phyloP scores from a whole-genome alignment of 2,113 vertebrate species.

The Antigone vipio region DNA sequence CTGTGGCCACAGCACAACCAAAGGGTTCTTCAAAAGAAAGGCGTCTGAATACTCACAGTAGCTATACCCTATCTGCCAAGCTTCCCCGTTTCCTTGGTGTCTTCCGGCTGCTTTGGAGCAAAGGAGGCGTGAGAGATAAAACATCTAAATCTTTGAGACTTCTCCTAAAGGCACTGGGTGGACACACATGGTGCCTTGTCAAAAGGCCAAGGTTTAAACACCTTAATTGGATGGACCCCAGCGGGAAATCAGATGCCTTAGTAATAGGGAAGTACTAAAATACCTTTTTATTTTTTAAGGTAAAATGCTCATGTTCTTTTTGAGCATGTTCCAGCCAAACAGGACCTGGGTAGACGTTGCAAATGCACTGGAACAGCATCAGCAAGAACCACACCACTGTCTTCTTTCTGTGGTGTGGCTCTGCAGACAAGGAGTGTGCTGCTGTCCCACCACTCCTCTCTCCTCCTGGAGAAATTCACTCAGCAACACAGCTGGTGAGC shows the following conservation, averaged over 20 bases:
- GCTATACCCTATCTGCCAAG: neutral
- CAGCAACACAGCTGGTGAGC: neutral
- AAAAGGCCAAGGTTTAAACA: neutral
- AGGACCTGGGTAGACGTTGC: neutral
- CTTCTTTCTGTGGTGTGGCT: neutral
- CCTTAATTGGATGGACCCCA: neutral
- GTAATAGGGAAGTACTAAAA: neutral
- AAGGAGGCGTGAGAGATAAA: neutral
- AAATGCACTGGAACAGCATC: neutral
- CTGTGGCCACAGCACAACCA: neutral
- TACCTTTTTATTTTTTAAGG: neutral
- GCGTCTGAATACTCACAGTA: neutral
- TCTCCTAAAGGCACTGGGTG: neutral
- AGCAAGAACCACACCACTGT: neutral
- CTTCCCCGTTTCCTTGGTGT: neutral
- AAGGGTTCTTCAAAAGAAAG: neutral
- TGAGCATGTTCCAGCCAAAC: neutral
- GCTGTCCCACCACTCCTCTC: neutral
- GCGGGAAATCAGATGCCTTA: neutral
- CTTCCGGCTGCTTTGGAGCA: neutral
- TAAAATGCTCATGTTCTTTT: neutral
- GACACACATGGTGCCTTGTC: too few relatives aligned
- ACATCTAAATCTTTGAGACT: neutral
- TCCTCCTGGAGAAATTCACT: neutral
- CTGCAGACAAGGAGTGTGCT: neutral